phyloP scores from a whole-genome alignment of 2,797 vertebrate species.

The Anguilla obscura region DNA sequence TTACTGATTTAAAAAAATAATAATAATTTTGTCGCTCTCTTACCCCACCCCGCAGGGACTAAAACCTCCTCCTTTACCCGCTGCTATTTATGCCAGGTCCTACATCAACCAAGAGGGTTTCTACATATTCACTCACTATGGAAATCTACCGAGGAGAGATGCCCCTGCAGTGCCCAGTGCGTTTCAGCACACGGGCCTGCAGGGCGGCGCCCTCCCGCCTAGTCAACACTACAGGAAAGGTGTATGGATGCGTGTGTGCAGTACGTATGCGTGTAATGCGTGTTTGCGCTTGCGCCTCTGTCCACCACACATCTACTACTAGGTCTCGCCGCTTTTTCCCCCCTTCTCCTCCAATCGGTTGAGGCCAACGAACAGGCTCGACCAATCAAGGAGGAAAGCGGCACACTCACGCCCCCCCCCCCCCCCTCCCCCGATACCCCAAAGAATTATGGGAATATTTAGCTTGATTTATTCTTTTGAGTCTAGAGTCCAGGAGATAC shows the following conservation, averaged over 20 bases:
- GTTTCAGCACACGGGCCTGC: slow-evolving; percentile 43
- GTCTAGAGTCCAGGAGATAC: slow-evolving; percentile 20
- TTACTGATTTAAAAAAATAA: background rate
- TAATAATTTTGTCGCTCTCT: background rate
- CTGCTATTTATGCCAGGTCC: slow-evolving; percentile 59
- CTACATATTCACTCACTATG: slow-evolving; percentile 70
- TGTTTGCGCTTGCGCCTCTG: slow-evolving; percentile 56
- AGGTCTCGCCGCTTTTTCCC: slow-evolving; percentile 52
- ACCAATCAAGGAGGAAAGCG: slow-evolving; percentile 9
- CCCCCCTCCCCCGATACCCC: background rate
- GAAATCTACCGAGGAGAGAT: slow-evolving; percentile 70
- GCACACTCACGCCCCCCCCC: background rate
- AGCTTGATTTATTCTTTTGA: slow-evolving; percentile 17
- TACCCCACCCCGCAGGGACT: slow-evolving; percentile 47
- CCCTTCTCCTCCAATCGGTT: slow-evolving; percentile 29
- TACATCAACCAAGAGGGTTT: slow-evolving; percentile 57
- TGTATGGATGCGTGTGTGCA: slow-evolving; percentile 63
- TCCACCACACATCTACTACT: slow-evolving; percentile 38
- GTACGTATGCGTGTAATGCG: slow-evolving; percentile 57
- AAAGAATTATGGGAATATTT: slow-evolving; percentile 20
- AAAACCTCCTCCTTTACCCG: slow-evolving; percentile 51
- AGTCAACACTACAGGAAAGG: slow-evolving; percentile 77
- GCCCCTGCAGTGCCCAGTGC: slow-evolving; percentile 50
- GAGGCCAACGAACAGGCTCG: background rate
- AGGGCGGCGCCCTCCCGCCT: slow-evolving; percentile 61